phyloP scores from a whole-genome alignment of 2,113 vertebrate genomes.

The Amphiprion percula region DNA sequence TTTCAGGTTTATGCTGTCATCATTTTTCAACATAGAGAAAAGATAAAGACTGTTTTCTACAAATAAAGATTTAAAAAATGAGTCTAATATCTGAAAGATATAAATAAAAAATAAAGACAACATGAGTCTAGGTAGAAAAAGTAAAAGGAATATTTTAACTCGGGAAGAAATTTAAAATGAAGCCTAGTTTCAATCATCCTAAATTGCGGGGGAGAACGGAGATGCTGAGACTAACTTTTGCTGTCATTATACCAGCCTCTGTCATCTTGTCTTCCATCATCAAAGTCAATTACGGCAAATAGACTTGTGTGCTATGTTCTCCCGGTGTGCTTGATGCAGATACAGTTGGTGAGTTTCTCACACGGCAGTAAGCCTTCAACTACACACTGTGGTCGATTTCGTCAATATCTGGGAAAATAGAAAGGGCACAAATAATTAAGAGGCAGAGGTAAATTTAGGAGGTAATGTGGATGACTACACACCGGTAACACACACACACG shows the following conservation, averaged over 20 bases:
- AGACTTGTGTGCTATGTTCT: conserved; percentile 22
- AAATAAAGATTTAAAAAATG: too few relatives aligned
- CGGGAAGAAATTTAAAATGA: conserved; percentile 14
- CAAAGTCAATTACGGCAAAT: conserved; percentile 47
- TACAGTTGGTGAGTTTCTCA: conserved; percentile 8
- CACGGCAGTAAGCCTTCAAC: conserved; percentile 7
- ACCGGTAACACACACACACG: neutral
- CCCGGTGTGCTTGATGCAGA: conserved; percentile 4
- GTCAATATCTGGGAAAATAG: conserved; percentile 34
- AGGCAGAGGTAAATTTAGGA: conserved; percentile 4
- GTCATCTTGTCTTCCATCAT: conserved; percentile 26
- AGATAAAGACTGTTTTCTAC: too few relatives aligned
- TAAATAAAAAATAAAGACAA: neutral
- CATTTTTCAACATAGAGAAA: too few relatives aligned
- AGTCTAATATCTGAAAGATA: too few relatives aligned
- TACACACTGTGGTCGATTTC: conserved; percentile 30
- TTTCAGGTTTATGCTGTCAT: too few relatives aligned
- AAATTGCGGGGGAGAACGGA: conserved; percentile 36
- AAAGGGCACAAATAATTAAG: conserved; percentile 58
- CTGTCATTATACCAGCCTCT: conserved; percentile 35
- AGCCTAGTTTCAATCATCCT: conserved; percentile 37
- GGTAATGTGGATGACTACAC: neutral
- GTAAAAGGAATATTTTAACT: neutral
- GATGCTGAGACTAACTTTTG: conserved; percentile 24
- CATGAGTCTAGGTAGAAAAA: too few relatives aligned